phyloP scores from a whole-genome alignment of 2,888 invertebrate genomes.

The Hipparchia semele region DNA sequence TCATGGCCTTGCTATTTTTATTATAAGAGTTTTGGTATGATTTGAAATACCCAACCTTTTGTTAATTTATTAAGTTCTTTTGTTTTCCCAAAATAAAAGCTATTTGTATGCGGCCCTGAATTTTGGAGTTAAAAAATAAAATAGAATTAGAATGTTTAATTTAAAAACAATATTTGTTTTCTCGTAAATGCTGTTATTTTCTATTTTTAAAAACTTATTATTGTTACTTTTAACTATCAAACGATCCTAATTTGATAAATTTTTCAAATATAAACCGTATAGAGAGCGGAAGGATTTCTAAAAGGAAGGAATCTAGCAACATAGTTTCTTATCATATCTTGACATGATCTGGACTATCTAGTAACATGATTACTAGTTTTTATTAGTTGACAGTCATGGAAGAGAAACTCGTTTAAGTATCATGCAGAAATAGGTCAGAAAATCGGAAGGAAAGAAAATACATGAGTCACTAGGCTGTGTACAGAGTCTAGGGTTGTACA shows the following conservation, averaged over 20 bases:
- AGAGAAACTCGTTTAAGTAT: constrained; percentile 11
- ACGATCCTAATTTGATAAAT: background rate
- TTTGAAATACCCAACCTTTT: too few species aligned
- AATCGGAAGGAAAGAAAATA: constrained; percentile 31
- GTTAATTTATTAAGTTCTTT: too few species aligned
- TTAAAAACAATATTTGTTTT: too few species aligned
- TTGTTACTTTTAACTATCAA: too few species aligned
- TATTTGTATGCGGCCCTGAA: too few species aligned
- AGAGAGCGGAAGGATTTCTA: background rate
- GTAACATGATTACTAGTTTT: constrained; percentile 14
- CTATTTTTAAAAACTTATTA: too few species aligned
- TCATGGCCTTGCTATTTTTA: background rate
- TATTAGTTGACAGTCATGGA: background rate
- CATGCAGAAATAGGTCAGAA: constrained; percentile 19
- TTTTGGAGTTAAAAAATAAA: too few species aligned
- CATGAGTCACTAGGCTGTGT: constrained; percentile 17
- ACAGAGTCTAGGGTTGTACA: constrained; percentile 7
- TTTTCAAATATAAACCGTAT: background rate
- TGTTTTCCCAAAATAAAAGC: too few species aligned
- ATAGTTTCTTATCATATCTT: constrained; percentile 10
- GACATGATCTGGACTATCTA: too few species aligned
- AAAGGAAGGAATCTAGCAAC: background rate
- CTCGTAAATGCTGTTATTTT: too few species aligned
- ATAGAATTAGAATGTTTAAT: too few species aligned
- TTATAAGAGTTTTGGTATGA: background rate